Evolutionary conservation across 2,113 vertebrate species (phyloP).

Genomic region (Meriones unguiculatus): DNA sequence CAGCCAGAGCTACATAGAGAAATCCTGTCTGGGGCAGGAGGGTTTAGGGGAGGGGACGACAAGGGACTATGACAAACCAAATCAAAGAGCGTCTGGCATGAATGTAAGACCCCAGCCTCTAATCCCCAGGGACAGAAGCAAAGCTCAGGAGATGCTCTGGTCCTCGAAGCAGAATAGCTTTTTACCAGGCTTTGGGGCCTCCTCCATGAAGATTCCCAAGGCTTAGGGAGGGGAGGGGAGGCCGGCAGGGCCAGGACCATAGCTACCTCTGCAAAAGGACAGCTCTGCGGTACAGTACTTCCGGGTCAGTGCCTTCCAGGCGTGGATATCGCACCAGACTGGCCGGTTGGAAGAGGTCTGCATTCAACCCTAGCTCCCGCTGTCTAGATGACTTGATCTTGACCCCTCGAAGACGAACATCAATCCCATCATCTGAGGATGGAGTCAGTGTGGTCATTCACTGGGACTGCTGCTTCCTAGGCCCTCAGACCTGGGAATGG

Average conservation of each 20-base stretch:
- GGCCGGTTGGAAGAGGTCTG: conserved; percentile 96
- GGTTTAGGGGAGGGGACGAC: too few species aligned
- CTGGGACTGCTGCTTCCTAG: neutral
- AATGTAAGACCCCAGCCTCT: neutral
- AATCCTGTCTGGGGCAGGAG: neutral
- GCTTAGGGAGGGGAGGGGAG: neutral
- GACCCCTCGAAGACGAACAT: conserved; percentile 96
- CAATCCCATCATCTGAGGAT: conserved; percentile 95
- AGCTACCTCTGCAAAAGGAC: conserved; percentile 95
- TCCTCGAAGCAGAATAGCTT: neutral
- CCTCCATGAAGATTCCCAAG: conserved; percentile 4
- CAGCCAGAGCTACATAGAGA: neutral
- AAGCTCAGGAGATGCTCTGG: neutral
- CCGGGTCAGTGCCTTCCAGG: conserved; percentile 94
- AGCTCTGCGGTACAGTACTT: conserved; percentile 94
- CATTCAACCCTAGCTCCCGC: conserved; percentile 95
- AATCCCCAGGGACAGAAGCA: neutral
- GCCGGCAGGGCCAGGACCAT: neutral
- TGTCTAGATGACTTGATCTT: conserved; percentile 98
- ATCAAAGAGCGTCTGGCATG: neutral
- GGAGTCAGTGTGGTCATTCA: neutral
- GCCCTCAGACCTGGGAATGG: neutral
- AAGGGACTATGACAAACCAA: neutral
- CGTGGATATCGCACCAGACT: conserved; percentile 98
- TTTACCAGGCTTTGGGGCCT: conserved; percentile 89